These are phyloP conservation scores for Phrynocephalus forsythii DNA, from an alignment of 2,797 vertebrate species.

Conservation along the genomic window DNA sequence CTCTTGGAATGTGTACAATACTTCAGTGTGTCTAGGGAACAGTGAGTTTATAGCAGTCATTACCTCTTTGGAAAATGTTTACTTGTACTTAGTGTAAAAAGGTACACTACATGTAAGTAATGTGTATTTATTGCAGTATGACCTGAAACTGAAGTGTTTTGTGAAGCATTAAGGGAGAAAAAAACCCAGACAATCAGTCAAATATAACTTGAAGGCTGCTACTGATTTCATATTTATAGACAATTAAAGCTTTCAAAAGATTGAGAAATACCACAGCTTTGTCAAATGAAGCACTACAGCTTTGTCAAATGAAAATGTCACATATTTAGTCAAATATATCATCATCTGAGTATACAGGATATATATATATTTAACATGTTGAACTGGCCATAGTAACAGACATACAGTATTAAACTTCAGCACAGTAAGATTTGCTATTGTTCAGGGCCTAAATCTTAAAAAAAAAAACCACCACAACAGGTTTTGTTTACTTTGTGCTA, in stretches of 20 bases:
- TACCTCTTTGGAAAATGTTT: conserved; percentile 33
- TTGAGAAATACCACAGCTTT: neutral
- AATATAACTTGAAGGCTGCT: neutral
- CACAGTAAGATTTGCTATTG: neutral
- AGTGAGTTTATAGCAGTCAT: conserved; percentile 27
- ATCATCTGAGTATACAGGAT: neutral
- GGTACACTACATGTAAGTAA: neutral
- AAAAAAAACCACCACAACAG: neutral
- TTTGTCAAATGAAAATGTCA: neutral
- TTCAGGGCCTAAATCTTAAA: too few relatives aligned
- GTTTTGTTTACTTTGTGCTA: neutral
- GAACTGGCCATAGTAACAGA: neutral
- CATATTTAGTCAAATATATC: neutral
- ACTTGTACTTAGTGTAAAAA: conserved; percentile 25
- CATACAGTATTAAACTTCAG: neutral
- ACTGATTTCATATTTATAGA: neutral
- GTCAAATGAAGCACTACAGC: conserved; percentile 3
- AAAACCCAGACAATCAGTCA: neutral
- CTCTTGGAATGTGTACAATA: conserved; percentile 49
- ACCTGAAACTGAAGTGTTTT: conserved; percentile 10
- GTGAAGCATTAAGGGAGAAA: neutral
- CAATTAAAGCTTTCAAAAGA: conserved; percentile 12
- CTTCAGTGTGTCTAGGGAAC: conserved; percentile 33
- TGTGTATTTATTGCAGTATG: neutral
- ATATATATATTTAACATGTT: neutral